Conservation (phyloP, 2,888 invertebrate genomes). For the Drosophila melanosoma region DNA sequence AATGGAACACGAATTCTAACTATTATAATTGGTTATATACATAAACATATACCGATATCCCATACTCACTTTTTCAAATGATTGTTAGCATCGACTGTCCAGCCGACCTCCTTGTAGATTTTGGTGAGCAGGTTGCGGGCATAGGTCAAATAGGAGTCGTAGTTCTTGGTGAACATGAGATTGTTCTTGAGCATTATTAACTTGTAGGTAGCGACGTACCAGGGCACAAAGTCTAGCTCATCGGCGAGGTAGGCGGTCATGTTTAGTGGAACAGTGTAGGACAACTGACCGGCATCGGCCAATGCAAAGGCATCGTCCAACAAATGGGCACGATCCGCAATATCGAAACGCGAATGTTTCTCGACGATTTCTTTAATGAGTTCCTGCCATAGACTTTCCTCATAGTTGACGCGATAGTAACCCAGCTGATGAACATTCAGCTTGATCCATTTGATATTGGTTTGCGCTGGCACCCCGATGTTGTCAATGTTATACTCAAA, state of each 20-base stretch:
- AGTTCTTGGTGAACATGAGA: conserved; percentile 86
- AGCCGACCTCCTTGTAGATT: conserved; percentile 87
- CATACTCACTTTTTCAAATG: conserved; percentile 76
- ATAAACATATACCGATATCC: not conserved
- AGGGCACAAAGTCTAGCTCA: conserved; percentile 90
- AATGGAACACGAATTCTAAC: not conserved
- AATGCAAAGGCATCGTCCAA: conserved; percentile 93
- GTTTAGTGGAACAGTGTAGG: conserved; percentile 89
- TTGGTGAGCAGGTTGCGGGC: conserved; percentile 87
- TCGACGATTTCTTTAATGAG: conserved; percentile 80
- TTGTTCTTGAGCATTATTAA: conserved; percentile 85
- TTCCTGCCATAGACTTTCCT: conserved; percentile 87
- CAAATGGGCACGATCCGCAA: conserved; percentile 91
- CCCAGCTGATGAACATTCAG: conserved; percentile 93
- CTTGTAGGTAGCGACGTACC: conserved; percentile 88
- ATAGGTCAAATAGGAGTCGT: conserved; percentile 87
- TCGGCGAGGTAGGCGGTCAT: conserved; percentile 88
- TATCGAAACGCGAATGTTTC: conserved; percentile 83
- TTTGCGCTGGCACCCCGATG: conserved; percentile 70
- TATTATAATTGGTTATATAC: not conserved
- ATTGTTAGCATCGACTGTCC: conserved; percentile 86
- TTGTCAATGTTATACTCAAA: conserved; percentile 60
- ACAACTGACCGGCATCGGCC: conserved; percentile 89
- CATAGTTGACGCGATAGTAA: conserved; percentile 94
- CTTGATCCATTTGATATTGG: conserved; percentile 89